phyloP scores from a whole-genome alignment of 2,113 vertebrate species.

The Varanus salvator region DNA sequence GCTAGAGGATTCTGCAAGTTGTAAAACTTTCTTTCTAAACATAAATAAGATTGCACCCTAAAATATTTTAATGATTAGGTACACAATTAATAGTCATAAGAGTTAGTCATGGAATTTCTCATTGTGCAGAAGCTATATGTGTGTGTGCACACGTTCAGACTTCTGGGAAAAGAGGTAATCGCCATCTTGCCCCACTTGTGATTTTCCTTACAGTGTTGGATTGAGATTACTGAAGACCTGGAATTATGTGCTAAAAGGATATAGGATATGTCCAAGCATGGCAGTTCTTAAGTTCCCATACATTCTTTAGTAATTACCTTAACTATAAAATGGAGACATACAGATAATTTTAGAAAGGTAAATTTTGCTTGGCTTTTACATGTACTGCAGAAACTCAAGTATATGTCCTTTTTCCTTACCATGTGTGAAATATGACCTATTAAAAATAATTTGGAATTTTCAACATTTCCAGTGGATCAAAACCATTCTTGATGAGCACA shows the following conservation, averaged over 20 bases:
- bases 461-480: not conserved
- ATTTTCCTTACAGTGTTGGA: not conserved
- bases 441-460: slow-evolving; percentile 6
- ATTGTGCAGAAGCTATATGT: not conserved
- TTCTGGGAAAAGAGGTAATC: not conserved
- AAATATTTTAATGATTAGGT: too few species aligned
- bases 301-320: not conserved
- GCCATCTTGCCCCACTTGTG: not conserved
- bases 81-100: not conserved
- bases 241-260: not conserved
- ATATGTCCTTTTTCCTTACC: not conserved
- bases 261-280: not conserved
- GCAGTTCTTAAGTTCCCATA: not conserved
- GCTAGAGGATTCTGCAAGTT: too few species aligned
- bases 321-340: not conserved
- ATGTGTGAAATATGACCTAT: not conserved
- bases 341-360: not conserved
- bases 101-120: not conserved
- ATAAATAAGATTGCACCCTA: too few species aligned
- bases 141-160: not conserved
- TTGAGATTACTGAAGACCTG: not conserved
- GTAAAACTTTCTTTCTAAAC: too few species aligned
- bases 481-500: not conserved
- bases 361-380: not conserved
- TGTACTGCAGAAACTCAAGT: not conserved